phyloP scores from a whole-genome alignment of 2,797 vertebrate genomes.

The Alfaro cultratus region DNA sequence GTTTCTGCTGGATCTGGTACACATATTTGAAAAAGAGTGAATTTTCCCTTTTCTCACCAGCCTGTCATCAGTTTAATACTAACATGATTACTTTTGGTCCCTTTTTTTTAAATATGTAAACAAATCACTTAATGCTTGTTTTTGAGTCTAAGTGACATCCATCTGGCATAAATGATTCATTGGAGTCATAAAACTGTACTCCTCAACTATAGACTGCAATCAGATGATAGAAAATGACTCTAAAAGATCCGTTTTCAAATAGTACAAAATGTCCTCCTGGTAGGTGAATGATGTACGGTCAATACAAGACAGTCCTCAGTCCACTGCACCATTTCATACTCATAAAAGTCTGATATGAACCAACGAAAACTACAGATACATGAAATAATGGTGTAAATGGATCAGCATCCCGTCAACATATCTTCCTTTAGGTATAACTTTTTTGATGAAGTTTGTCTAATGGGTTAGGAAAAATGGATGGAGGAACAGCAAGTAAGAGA shows the following conservation, averaged over 20 bases:
- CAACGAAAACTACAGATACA: background rate
- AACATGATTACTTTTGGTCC: background rate
- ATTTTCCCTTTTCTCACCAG: background rate
- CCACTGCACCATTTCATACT: background rate
- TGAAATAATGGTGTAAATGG: background rate
- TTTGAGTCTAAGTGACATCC: background rate
- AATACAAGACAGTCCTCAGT: background rate
- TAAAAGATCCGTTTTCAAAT: background rate
- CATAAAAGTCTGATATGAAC: background rate
- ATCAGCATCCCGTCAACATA: background rate
- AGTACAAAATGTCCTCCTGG: background rate
- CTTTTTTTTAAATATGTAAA: background rate
- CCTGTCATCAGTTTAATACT: background rate
- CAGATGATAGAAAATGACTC: background rate
- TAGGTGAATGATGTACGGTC: background rate
- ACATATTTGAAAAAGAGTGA: background rate
- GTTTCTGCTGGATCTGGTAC: background rate
- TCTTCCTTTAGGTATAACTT: background rate
- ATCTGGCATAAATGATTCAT: background rate
- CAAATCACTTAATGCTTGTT: background rate
- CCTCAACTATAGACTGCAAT: background rate
- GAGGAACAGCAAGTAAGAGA: slow-evolving; percentile 28
- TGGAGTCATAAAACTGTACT: background rate
- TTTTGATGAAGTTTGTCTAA: slow-evolving; percentile 17
- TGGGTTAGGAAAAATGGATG: slow-evolving; percentile 18